Conservation (phyloP, 1,140 invertebrate species). For the Drosophila malerkotliana region DNA sequence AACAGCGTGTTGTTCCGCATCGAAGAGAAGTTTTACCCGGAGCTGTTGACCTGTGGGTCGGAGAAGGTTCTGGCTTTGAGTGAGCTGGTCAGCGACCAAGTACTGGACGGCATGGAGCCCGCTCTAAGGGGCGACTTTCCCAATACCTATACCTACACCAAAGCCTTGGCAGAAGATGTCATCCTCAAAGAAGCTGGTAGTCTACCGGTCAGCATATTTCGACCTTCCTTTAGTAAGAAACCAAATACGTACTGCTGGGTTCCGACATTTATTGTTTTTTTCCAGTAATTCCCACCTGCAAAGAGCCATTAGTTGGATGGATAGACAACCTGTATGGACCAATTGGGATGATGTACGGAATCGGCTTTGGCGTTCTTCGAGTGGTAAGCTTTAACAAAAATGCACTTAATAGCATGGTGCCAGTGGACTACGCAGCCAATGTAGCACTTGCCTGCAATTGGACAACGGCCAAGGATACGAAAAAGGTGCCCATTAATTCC, state of each 20-base stretch:
- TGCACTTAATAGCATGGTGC: conserved; percentile 86
- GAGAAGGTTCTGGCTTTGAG: conserved; percentile 87
- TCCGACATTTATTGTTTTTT: conserved; percentile 86
- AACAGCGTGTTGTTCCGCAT: conserved; percentile 87
- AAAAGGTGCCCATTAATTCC: no score
- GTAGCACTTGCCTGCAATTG: conserved; percentile 89
- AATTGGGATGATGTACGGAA: conserved; percentile 88
- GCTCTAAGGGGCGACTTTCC: conserved; percentile 89
- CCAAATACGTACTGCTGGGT: background rate
- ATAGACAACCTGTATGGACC: conserved; percentile 97
- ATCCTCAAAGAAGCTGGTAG: conserved; percentile 86
- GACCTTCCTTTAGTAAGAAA: conserved; percentile 88
- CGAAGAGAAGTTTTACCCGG: conserved; percentile 89
- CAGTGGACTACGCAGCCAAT: conserved; percentile 92
- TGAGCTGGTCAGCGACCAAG: conserved; percentile 84
- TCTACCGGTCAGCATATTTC: conserved; percentile 89
- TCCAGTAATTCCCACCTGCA: conserved; percentile 90
- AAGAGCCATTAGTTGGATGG: conserved; percentile 90
- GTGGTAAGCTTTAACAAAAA: conserved; percentile 86
- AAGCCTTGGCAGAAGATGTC: conserved; percentile 91
- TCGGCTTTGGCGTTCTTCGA: conserved; percentile 89
- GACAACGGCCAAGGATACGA: conserved; percentile 83
- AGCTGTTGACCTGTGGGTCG: conserved; percentile 86
- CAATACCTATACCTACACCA: conserved; percentile 93
- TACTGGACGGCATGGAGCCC: conserved; percentile 87